Base-by-base conservation (phyloP, 2,888 invertebrate genomes). In the Morpho deidamia region DNA sequence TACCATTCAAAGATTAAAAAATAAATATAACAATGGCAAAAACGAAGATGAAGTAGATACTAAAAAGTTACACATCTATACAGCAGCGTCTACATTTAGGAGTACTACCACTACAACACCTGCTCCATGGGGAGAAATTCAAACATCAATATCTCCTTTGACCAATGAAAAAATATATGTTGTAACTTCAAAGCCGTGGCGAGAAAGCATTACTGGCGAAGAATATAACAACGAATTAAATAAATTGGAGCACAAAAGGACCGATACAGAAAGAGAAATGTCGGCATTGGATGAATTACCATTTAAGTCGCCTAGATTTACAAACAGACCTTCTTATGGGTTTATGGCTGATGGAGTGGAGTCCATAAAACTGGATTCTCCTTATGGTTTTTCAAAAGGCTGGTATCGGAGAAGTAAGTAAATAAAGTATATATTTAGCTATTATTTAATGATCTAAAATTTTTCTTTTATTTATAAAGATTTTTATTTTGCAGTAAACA, bases 151-250 rank as follows among this genome's bases (percentile, higher is more conserved):
- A 71, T 94, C 95, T 9, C 93, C 95, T n/a, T 80, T 93, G 55
- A 95, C 94, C 5, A 93, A 94, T 68, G 96, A 96, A 81, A 94
- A 94, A 72, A 92, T 96, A 0, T 95, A 95, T 65, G 94, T 96
- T 1, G 95, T 96, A 0, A 96, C 96, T 4, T 95, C 96, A 0
- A 93, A 94, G 69, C 91, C 94, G 11, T 90, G 90, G 83, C 79
- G 73, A 60, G 84, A 81, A 45, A 65, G 71, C 45, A 77, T 78
- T 55, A 64, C 58, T 38, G 67, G 80, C n/a, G 72, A 69, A 42
- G 77, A 81, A 44, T 81, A 79, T 45, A 58, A 65, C 76, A 77
- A 83, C 60, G 67, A 70, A 41, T 59, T 71, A 41, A 70, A 78
- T 45, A 63, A 70, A 7, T 83, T 82, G 65, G 81, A 84, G 64